Base-by-base conservation (phyloP, 2,888 invertebrate genomes). In the Phytoseiulus persimilis region DNA sequence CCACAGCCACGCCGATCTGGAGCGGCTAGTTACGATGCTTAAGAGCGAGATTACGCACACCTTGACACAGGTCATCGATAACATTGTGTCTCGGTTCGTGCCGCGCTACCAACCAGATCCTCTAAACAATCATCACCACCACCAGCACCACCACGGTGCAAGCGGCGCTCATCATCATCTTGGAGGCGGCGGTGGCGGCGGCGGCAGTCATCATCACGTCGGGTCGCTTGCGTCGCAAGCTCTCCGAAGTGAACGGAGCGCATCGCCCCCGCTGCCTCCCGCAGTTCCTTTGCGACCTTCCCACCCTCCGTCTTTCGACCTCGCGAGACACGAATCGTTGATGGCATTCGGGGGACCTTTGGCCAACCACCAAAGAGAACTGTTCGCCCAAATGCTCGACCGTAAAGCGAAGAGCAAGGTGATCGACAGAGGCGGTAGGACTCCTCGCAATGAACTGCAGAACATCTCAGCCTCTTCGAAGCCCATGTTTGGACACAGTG, bases 1-100 rank as follows among this genome's bases (percentile, higher is more conserved):
- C 90, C 94, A 94, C 90, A 90, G 90, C 6, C 89, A 89, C 83
- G 90, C 90, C 31, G 91, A 90, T 39, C 89, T 97, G 11, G 96
- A 97, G 92, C 96, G 96, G 90, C 94, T 98, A 90, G 96, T 97
- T n/a, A 96, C 97, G 92, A 95, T 96, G 90, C 94, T 98, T 6
- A 98, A 98, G 93, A 95, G 95, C 90, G 98, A 98, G 94, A 96
- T 98, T 91, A 95, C 96, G 33, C 95, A 96, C 83, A 96, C 96
- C 0, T 93, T 98, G 87, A 95, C 96, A 31, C 96, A 95, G 91
- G 94, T 97, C 87, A 96, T 98, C 91, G 98, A 98, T 93, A 96
- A 96, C 32, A 96, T 97, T 90, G 95, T 98, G 90, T 95, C 96
- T 45, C 94, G 96, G 91, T 97, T 92, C 90, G 91, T 92, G 90